Base-by-base conservation (phyloP, 2,797 vertebrate species). In the Tapera naevia region DNA sequence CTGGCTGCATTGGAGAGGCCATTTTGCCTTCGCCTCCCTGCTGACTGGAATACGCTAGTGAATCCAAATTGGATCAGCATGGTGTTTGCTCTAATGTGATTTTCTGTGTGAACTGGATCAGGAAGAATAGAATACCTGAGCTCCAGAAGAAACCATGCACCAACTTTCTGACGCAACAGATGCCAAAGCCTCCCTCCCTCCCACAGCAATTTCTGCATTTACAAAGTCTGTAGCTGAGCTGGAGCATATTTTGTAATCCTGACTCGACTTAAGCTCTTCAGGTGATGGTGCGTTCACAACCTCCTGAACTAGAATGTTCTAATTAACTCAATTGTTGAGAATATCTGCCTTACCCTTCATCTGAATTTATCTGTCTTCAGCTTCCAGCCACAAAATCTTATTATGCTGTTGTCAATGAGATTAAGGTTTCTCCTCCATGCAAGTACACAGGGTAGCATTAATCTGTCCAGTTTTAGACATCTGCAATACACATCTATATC, bases 401-500 rank as follows among this genome's bases (percentile, higher is more conserved):
- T 91, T 89, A 90, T 64, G 45, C 7, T 23, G 17, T 48, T 96
- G 94, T 88, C 89, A 80, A n/a, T 45, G 61, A 93, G 80, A 96
- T 88, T 48, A 78, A 96, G 83, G 62, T 83, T 80, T 65, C 82
- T 71, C 41, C n/a, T 94, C 65, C 53, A 62, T 60, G 54, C 65
- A 93, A 41, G 45, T 91, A 69, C 57, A 56, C 10, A 22, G 24
- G 23, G 27, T 50, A 79, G n/a, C 82, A 93, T 91, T 80, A 91
- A 94, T 95, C 78, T 87, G 32, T 53, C 46, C 39, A 28, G 56
- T 27, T 86, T 90, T 72, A 86, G 80, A 37, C 57, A 80, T 41
- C 74, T 87, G 43, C 43, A 23, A 56, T 50, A 64, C 39, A 88
- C 60, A 39, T 13, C 78, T 85, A 3, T 67, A 41, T 69, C 46